These are phyloP conservation scores for Drosophila virilis DNA, from an alignment of 1,140 invertebrate species.

Conservation along the genomic window DNA sequence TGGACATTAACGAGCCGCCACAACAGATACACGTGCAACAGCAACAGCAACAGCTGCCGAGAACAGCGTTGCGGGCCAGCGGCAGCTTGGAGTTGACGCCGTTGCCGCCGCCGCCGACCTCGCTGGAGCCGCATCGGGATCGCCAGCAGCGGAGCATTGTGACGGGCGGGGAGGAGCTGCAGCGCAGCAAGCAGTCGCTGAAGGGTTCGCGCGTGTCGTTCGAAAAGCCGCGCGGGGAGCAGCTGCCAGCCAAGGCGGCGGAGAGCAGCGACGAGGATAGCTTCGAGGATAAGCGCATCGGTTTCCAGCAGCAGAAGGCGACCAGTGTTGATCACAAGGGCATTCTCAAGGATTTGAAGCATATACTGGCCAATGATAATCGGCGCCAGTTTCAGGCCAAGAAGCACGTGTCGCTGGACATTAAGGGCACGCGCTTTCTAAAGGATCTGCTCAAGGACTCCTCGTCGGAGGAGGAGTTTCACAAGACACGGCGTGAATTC, in stretches of 20 bases:
- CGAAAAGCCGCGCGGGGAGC: constrained; percentile 40
- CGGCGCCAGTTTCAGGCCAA: constrained; percentile 81
- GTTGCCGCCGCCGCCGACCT: constrained; percentile 72
- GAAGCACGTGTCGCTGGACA: constrained; percentile 82
- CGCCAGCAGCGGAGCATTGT: constrained; percentile 68
- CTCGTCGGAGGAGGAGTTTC: constrained; percentile 82
- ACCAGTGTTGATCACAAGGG: constrained; percentile 83
- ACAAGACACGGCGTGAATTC: constrained; percentile 78
- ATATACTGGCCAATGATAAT: constrained; percentile 78
- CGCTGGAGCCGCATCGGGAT: constrained; percentile 72
- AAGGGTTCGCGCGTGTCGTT: constrained; percentile 83
- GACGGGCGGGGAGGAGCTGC: constrained; percentile 60
- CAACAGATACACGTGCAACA: constrained; percentile 40
- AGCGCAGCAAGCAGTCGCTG: constrained; percentile 78
- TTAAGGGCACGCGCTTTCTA: constrained; percentile 75
- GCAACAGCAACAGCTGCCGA: constrained; percentile 15
- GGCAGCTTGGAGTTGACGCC: constrained; percentile 71
- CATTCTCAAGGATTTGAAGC: constrained; percentile 81
- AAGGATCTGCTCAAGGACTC: constrained; percentile 80
- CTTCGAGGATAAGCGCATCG: constrained; percentile 77
- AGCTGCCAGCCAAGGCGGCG: constrained; percentile 27
- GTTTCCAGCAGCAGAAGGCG: constrained; percentile 83
- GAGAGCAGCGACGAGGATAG: constrained; percentile 83
- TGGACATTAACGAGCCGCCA: constrained; percentile 75
- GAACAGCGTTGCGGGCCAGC: constrained; percentile 53